phyloP scores from a whole-genome alignment of 2,888 invertebrate genomes.

The Callyntrura sp. region DNA sequence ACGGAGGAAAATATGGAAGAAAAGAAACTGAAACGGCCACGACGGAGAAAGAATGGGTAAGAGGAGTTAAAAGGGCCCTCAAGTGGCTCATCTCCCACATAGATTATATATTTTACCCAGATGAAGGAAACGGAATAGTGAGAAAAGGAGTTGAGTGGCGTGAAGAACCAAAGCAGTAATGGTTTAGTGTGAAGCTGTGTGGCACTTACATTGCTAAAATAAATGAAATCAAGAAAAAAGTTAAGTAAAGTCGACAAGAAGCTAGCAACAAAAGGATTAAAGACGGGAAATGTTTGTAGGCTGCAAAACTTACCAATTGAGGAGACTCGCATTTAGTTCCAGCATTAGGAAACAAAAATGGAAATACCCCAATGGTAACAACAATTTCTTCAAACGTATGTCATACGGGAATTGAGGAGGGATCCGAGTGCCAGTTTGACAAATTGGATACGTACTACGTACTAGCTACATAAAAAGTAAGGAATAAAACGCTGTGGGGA shows the following conservation, averaged over 20 bases:
- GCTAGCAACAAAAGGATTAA: too few relatives aligned
- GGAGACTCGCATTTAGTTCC: too few relatives aligned
- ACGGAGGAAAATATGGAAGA: conserved; percentile 11
- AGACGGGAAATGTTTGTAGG: too few relatives aligned
- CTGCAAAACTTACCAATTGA: too few relatives aligned
- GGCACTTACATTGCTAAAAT: not conserved
- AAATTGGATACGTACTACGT: too few relatives aligned
- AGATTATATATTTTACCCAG: conserved; percentile 68
- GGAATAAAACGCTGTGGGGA: too few relatives aligned
- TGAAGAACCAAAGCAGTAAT: conserved; percentile 29
- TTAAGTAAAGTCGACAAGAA: conserved; percentile 13
- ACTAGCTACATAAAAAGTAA: too few relatives aligned
- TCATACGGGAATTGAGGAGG: too few relatives aligned
- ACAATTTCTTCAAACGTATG: too few relatives aligned
- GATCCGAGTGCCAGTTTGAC: too few relatives aligned
- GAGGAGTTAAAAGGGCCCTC: conserved; percentile 74
- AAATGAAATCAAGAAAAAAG: conserved; percentile 47
- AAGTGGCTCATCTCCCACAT: conserved; percentile 76
- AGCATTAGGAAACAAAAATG: too few relatives aligned
- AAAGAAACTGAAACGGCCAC: conserved; percentile 29
- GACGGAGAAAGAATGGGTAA: conserved; percentile 54
- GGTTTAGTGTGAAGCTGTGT: not conserved
- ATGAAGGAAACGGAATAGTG: conserved; percentile 31
- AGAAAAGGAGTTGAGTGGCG: conserved; percentile 41
- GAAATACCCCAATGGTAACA: too few relatives aligned